These are phyloP conservation scores for Tridacna crocea DNA, from an alignment of 2,888 invertebrate species.

Conservation along the genomic window DNA sequence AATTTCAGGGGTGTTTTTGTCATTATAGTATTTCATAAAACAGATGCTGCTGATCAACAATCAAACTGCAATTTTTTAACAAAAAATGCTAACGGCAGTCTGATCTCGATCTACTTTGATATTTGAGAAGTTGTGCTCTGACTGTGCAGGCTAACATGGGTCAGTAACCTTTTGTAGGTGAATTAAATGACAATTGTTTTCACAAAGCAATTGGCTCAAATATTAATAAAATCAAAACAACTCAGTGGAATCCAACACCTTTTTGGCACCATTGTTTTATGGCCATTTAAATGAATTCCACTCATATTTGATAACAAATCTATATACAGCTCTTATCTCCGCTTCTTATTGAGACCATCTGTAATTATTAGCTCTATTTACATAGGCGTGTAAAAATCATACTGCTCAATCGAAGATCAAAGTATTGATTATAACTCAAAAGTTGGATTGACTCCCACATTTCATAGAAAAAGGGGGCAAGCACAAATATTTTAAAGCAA, in stretches of 20 bases:
- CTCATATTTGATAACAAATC: slow-evolving; percentile 22
- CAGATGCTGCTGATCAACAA: no score
- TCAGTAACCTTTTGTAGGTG: no score
- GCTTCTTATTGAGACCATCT: slow-evolving; percentile 11
- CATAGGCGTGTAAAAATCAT: slow-evolving; percentile 19
- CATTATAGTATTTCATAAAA: no score
- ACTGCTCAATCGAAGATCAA: slow-evolving; percentile 12
- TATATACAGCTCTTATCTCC: background rate
- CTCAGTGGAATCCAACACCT: slow-evolving; percentile 20
- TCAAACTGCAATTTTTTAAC: no score
- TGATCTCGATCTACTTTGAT: no score
- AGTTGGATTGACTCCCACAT: background rate
- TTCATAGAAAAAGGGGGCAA: background rate
- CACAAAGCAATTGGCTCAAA: no score
- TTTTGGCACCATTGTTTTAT: background rate
- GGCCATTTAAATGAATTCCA: slow-evolving; percentile 24
- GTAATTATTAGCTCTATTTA: slow-evolving; percentile 30
- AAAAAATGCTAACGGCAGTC: no score
- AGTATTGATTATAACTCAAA: slow-evolving; percentile 9
- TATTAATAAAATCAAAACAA: background rate
- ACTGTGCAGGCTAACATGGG: no score
- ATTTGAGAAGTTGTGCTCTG: no score
- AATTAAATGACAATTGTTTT: no score
- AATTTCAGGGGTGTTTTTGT: no score
- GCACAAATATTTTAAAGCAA: no score